Evolutionary conservation across 2,113 vertebrate species (phyloP).

Genomic region (Macrotis lagotis): DNA sequence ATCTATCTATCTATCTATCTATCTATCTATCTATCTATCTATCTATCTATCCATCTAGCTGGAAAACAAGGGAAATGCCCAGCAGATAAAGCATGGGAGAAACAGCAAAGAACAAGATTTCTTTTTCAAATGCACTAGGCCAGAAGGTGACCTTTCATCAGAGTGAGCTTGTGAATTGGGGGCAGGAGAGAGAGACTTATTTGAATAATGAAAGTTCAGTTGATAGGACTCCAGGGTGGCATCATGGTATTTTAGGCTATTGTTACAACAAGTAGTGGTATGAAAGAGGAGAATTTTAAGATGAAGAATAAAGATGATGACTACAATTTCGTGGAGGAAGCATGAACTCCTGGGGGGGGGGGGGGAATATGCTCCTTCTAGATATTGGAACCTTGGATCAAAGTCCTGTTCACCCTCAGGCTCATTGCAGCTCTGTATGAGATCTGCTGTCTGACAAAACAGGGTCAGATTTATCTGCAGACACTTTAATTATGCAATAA

Average conservation of each 20-base stretch:
- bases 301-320: neutral
- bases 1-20: no score
- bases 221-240: neutral
- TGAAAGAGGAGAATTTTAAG: neutral
- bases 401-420: neutral
- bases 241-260: neutral
- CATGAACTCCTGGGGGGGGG: no score
- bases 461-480: neutral
- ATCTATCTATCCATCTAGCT: neutral
- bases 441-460: neutral
- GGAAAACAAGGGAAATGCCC: neutral
- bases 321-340: neutral
- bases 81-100: neutral
- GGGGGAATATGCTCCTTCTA: neutral
- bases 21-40: no score
- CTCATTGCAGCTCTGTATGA: neutral
- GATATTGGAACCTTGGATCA: neutral
- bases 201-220: no score
- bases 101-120: neutral
- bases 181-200: neutral
- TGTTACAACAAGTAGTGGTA: neutral
- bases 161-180: neutral
- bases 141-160: neutral
- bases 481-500: conserved; percentile 38
- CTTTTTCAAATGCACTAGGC: neutral